Conservation (phyloP, 2,797 vertebrate genomes). For the Sciurus vulgaris region DNA sequence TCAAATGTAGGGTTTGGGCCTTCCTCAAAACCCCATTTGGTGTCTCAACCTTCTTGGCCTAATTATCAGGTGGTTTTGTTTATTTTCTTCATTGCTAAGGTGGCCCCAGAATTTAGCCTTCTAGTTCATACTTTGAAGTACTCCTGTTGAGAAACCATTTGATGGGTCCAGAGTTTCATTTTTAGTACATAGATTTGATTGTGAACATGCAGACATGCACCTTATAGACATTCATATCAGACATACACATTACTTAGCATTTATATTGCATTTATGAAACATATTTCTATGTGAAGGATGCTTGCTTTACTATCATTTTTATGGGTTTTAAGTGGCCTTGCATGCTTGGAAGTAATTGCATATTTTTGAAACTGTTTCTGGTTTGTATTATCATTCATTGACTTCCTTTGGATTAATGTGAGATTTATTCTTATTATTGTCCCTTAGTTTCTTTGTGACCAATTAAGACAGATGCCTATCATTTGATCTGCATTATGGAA, state of each 20-base stretch:
- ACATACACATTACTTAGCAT: slow-evolving; percentile 40
- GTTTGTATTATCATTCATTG: slow-evolving; percentile 69
- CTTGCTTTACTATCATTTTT: slow-evolving; percentile 62
- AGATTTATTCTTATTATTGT: slow-evolving; percentile 63
- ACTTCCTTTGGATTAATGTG: slow-evolving; percentile 56
- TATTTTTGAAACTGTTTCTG: slow-evolving; percentile 73
- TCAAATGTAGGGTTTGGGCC: slow-evolving; percentile 78
- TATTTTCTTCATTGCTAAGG: slow-evolving; percentile 41
- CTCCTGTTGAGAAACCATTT: slow-evolving; percentile 59
- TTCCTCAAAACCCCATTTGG: slow-evolving; percentile 64
- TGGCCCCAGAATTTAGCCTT: slow-evolving; percentile 20
- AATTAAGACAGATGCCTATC: slow-evolving; percentile 59
- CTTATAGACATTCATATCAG: neutral
- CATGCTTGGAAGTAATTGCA: slow-evolving; percentile 65
- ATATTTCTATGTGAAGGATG: slow-evolving; percentile 47
- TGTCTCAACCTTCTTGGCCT: slow-evolving; percentile 51
- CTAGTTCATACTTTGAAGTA: neutral
- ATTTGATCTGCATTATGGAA: slow-evolving; percentile 49
- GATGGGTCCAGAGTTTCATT: slow-evolving; percentile 47
- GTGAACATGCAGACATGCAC: slow-evolving; percentile 5
- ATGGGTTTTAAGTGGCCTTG: slow-evolving; percentile 67
- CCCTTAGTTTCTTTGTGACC: slow-evolving; percentile 67
- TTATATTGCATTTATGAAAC: slow-evolving; percentile 57
- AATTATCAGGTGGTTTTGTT: slow-evolving; percentile 66
- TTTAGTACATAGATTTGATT: slow-evolving; percentile 44